These are phyloP conservation scores for Ditula angustiorana DNA, from an alignment of 2,888 invertebrate genomes.

Conservation along the genomic window DNA sequence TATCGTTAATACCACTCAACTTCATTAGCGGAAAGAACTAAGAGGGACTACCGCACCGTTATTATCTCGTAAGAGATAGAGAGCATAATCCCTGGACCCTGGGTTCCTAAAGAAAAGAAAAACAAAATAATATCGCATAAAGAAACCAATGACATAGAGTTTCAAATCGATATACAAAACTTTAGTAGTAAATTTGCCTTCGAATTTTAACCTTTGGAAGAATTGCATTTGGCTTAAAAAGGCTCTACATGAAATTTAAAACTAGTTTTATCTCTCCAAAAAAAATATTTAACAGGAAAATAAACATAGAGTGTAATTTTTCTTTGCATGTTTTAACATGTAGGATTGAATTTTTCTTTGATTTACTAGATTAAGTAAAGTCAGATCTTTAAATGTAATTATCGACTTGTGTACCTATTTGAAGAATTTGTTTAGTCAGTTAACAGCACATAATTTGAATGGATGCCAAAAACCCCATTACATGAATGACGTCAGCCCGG, in stretches of 20 bases:
- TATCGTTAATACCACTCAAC: slow-evolving; percentile 22
- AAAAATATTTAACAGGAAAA: too few relatives aligned
- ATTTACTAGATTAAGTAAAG: neutral
- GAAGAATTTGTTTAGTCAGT: slow-evolving; percentile 2
- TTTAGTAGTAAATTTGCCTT: neutral
- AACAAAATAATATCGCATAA: neutral
- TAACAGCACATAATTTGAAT: slow-evolving; percentile 8
- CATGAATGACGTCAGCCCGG: slow-evolving; percentile 22
- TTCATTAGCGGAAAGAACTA: slow-evolving; percentile 28
- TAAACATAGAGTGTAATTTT: too few relatives aligned
- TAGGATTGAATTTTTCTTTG: too few relatives aligned
- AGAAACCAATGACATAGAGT: neutral
- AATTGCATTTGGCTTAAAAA: too few relatives aligned
- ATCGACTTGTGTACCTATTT: neutral
- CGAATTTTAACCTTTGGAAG: neutral
- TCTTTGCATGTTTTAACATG: too few relatives aligned
- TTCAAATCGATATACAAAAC: too few relatives aligned
- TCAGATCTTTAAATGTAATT: neutral
- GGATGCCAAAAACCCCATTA: slow-evolving; percentile 19
- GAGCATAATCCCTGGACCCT: too few relatives aligned
- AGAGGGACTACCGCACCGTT: neutral
- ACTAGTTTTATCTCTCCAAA: too few relatives aligned
- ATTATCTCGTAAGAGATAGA: too few relatives aligned
- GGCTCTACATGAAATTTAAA: too few relatives aligned
- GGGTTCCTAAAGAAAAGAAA: neutral